Conservation (phyloP, 1,140 invertebrate species). For the Octopus bimaculoides region DNA sequence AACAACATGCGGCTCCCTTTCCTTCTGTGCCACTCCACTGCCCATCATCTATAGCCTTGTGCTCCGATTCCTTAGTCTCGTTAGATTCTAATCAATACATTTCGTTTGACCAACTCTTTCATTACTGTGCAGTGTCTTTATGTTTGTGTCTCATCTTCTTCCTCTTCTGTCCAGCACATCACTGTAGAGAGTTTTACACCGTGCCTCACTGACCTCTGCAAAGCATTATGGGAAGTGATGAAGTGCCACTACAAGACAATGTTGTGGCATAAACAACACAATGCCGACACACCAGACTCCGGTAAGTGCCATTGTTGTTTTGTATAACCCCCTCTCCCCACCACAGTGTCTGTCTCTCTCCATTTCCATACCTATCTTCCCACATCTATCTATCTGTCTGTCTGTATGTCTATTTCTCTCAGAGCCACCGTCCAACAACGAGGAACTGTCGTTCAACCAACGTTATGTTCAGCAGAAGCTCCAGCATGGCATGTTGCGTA, state of each 20-base stretch:
- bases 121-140: background rate
- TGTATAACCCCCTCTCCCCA: no score
- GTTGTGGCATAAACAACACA: conserved; percentile 50
- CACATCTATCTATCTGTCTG: no score
- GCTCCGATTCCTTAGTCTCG: no score
- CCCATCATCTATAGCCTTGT: no score
- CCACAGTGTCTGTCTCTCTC: no score
- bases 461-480: conserved; percentile 86
- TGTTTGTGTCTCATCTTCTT: conserved; percentile 16
- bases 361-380: no score
- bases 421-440: conserved; percentile 27
- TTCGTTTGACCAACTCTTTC: no score
- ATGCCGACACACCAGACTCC: conserved; percentile 24
- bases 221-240: conserved; percentile 56
- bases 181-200: conserved; percentile 75
- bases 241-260: conserved; percentile 53
- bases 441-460: conserved; percentile 69
- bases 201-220: conserved; percentile 53
- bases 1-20: no score
- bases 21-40: no score
- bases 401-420: background rate
- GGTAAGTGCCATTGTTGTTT: background rate
- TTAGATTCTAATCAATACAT: no score
- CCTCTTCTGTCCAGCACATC: conserved; percentile 61
- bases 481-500: conserved; percentile 76